These are phyloP conservation scores for Anthoptus insignis DNA, from an alignment of 2,888 invertebrate genomes.

Conservation along the genomic window DNA sequence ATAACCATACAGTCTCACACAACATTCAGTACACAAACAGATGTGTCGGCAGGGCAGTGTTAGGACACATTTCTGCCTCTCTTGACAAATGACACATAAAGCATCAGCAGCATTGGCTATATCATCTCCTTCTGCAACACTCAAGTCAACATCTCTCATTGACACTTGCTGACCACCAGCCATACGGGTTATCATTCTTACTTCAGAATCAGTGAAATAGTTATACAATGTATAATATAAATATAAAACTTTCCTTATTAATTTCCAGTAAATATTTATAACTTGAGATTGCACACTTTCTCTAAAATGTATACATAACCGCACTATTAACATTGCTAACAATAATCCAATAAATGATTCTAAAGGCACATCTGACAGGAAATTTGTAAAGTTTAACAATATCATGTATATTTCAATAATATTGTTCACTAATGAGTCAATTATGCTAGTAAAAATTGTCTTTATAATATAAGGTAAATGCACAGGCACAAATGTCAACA, in stretches of 20 bases:
- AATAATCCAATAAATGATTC: slow-evolving; percentile 77
- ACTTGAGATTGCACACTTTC: slow-evolving; percentile 60
- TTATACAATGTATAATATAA: slow-evolving; percentile 71
- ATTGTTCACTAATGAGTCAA: slow-evolving; percentile 52
- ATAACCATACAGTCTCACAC: slow-evolving; percentile 76
- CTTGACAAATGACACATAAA: slow-evolving; percentile 86
- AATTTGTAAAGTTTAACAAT: slow-evolving; percentile 74
- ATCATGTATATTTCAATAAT: slow-evolving; percentile 67
- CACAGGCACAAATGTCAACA: slow-evolving; percentile 75
- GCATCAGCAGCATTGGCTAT: slow-evolving; percentile 65
- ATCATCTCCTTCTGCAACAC: slow-evolving; percentile 55
- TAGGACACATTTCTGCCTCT: slow-evolving; percentile 84
- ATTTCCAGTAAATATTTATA: slow-evolving; percentile 66
- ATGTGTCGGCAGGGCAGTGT: slow-evolving; percentile 86
- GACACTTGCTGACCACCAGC: slow-evolving; percentile 62
- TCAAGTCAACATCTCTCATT: slow-evolving; percentile 54
- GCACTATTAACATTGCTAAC: slow-evolving; percentile 68
- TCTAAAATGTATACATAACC: slow-evolving; percentile 71
- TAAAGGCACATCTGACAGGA: slow-evolving; percentile 80
- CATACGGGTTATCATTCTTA: slow-evolving; percentile 69
- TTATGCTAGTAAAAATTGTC: slow-evolving; percentile 56
- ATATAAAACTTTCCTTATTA: slow-evolving; percentile 70
- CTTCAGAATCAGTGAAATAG: slow-evolving; percentile 75
- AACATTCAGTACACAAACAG: slow-evolving; percentile 84
- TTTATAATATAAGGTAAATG: slow-evolving; percentile 70